These are phyloP conservation scores for Diplolepis rosae DNA, from an alignment of 2,888 invertebrate genomes.

Conservation along the genomic window DNA sequence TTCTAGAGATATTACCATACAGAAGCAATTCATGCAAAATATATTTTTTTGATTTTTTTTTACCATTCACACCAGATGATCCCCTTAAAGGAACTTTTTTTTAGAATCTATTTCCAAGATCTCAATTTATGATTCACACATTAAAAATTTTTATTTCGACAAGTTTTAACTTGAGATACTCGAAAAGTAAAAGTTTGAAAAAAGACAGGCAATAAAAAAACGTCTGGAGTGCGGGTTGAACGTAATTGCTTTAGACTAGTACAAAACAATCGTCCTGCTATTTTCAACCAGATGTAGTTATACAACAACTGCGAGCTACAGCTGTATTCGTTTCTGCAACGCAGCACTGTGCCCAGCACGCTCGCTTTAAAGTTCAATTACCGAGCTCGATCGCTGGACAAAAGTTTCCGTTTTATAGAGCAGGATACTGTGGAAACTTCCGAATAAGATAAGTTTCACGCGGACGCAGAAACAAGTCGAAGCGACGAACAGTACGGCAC, in stretches of 20 bases:
- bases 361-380: slow-evolving; percentile 55
- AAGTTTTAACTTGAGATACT: too few relatives aligned
- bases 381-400: slow-evolving; percentile 50
- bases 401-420: slow-evolving; percentile 53
- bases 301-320: slow-evolving; percentile 34
- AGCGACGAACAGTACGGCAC: slow-evolving; percentile 25
- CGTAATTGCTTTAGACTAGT: slow-evolving; percentile 27
- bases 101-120: too few relatives aligned
- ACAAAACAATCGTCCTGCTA: slow-evolving; percentile 31
- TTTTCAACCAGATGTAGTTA: slow-evolving; percentile 37
- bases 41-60: too few relatives aligned
- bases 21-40: too few relatives aligned
- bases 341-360: slow-evolving; percentile 38
- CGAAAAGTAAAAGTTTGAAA: background rate
- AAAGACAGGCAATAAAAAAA: background rate
- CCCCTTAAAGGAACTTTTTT: too few relatives aligned
- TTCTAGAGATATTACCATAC: too few relatives aligned
- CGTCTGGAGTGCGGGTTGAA: background rate
- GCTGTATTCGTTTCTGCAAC: slow-evolving; percentile 23
- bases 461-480: slow-evolving; percentile 47
- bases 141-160: too few relatives aligned
- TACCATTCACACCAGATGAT: too few relatives aligned
- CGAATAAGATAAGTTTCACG: slow-evolving; percentile 54
- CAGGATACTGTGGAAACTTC: slow-evolving; percentile 52
- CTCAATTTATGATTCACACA: too few relatives aligned